Evolutionary conservation across 2,888 invertebrate genomes (phyloP).

Genomic region (Syrista parreyssii): DNA sequence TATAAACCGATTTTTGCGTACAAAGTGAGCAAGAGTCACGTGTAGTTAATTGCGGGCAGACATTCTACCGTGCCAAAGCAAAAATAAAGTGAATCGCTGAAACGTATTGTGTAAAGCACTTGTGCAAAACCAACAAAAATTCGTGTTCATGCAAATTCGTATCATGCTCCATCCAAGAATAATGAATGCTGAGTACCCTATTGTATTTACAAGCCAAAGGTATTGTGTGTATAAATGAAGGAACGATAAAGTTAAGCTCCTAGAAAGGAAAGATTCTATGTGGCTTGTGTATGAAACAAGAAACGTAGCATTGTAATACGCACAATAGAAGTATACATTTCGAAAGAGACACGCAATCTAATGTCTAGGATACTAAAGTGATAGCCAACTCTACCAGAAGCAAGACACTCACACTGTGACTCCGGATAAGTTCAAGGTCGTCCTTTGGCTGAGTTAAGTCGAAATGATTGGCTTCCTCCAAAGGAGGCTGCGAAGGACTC

Average conservation of each 20-base stretch:
- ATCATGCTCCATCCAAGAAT: background rate
- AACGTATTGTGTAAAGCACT: background rate
- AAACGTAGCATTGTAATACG: background rate
- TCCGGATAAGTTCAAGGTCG: conserved; percentile 72
- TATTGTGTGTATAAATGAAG: background rate
- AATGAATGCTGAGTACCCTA: no score
- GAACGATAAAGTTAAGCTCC: background rate
- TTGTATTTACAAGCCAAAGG: background rate
- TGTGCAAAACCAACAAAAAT: background rate
- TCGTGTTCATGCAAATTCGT: background rate
- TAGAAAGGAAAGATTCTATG: background rate
- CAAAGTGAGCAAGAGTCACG: no score
- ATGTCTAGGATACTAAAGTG: background rate
- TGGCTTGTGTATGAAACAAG: background rate
- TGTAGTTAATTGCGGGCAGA: no score
- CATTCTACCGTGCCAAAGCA: background rate
- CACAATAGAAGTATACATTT: conserved; percentile 1
- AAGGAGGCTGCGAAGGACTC: conserved; percentile 63
- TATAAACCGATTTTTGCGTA: background rate
- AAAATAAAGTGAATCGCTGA: background rate
- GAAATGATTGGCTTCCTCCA: conserved; percentile 74
- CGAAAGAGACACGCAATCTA: background rate
- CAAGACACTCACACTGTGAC: conserved; percentile 67
- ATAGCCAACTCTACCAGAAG: background rate
- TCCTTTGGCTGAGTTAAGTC: conserved; percentile 86